Conservation (phyloP, 1,140 invertebrate genomes). For the roundworm (Caenorhabditis elegans) region WBcel235 BX284606.5:12687001-12687500, state of each 20-base stretch:
- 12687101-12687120: background rate
- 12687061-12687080: no score
- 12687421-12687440: conserved; percentile 66
- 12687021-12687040: background rate
- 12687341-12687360: background rate
- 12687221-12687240: conserved; percentile 77
- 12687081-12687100: no score
- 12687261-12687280: conserved; percentile 64
- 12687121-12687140: no score
- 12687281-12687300: conserved; percentile 69
- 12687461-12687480: conserved; percentile 66
- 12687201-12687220: conserved; percentile 79
- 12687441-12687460: conserved; percentile 74
- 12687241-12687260: conserved; percentile 67
- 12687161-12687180: background rate
- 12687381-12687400: no score
- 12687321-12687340: background rate
- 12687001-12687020: no score
- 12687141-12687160: no score
- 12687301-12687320: conserved; percentile 32
- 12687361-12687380: conserved; percentile 14
- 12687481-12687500: conserved; percentile 66
- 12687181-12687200: conserved; percentile 68
- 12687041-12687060: no score
- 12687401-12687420: conserved; percentile 4